Conservation (phyloP, 2,113 vertebrate genomes). For the Barnardius zonarius region DNA sequence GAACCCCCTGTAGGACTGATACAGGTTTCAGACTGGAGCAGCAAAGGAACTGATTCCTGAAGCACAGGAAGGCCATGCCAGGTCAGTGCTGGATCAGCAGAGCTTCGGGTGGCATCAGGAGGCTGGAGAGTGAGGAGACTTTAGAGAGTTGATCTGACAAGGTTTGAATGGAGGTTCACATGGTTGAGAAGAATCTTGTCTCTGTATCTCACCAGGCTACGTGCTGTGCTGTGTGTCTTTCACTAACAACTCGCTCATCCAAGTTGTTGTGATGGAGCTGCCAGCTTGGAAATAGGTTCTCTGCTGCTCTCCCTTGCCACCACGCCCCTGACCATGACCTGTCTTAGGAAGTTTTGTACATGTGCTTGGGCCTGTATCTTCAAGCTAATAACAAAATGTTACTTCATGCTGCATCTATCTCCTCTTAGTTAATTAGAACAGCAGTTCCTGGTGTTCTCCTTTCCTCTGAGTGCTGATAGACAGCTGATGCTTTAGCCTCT, state of each 20-base stretch:
- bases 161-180: not conserved
- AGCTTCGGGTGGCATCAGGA: not conserved
- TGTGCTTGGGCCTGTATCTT: not conserved
- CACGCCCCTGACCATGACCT: not conserved
- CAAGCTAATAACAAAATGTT: not conserved
- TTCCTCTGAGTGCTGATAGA: not conserved
- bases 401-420: not conserved
- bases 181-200: not conserved
- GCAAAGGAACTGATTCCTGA: not conserved
- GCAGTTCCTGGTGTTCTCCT: not conserved
- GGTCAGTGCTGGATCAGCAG: not conserved
- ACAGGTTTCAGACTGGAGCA: not conserved
- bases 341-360: not conserved
- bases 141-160: not conserved
- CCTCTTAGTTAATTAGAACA: not conserved
- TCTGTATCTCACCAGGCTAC: accelerated
- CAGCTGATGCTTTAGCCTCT: not conserved
- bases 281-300: not conserved
- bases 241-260: not conserved
- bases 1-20: not conserved
- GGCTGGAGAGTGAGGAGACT: not conserved
- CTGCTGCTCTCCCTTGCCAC: not conserved
- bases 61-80: not conserved
- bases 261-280: not conserved
- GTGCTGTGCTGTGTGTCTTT: not conserved